phyloP scores from a whole-genome alignment of 2,797 vertebrate species.

The Onychomys arenicola region DNA sequence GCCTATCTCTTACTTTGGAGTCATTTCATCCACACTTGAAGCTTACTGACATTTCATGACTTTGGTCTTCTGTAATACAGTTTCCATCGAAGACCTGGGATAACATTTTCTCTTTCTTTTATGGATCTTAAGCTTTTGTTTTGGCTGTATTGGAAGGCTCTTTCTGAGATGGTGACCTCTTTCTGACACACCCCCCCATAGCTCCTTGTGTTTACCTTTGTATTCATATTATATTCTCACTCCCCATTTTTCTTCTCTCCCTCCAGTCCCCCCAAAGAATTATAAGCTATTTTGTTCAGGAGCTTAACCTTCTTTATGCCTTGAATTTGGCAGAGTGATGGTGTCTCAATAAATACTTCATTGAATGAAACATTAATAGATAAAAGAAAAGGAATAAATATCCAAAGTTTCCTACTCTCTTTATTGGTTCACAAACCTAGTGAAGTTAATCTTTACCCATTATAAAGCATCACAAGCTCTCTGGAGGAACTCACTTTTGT shows the following conservation, averaged over 20 bases:
- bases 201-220: not conserved
- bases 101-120: slow-evolving; percentile 1
- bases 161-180: not conserved
- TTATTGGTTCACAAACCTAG: slow-evolving; percentile 74
- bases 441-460: slow-evolving; percentile 76
- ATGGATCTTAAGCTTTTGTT: not conserved
- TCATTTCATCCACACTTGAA: not conserved
- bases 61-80: not conserved
- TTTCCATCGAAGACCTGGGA: not conserved
- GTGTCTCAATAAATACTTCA: slow-evolving; percentile 57
- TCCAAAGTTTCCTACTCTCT: slow-evolving; percentile 71
- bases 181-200: not conserved
- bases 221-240: not conserved
- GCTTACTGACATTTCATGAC: not conserved
- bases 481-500: slow-evolving; percentile 76
- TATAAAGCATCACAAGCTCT: slow-evolving; percentile 72
- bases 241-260: slow-evolving; percentile 11
- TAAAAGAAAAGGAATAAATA: slow-evolving; percentile 71
- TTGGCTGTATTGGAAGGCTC: not conserved
- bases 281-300: not conserved
- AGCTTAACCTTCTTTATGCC: slow-evolving; percentile 44
- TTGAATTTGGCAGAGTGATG: slow-evolving; percentile 21
- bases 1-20: not conserved
- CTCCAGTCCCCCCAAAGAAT: not conserved
- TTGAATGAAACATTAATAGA: slow-evolving; percentile 60